Evolutionary conservation across 2,113 vertebrate genomes (phyloP).

Genomic region (Halichoerus grypus): DNA sequence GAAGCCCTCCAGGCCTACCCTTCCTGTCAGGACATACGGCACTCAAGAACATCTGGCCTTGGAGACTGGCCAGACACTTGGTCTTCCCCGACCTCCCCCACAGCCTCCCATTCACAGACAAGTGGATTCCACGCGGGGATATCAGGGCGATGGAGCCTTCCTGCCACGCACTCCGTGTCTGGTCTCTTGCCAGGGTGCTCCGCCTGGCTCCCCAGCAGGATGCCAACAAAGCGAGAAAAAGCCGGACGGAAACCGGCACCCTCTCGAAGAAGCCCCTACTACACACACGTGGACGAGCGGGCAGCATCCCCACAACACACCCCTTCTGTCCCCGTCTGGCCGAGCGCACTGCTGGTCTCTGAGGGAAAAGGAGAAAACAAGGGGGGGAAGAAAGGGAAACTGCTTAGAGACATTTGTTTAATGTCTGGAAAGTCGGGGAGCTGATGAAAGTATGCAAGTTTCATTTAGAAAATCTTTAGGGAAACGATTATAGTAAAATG

Average conservation of each 20-base stretch:
- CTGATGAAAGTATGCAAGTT: conserved; percentile 68
- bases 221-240: background rate
- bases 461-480: conserved; percentile 78
- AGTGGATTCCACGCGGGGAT: background rate
- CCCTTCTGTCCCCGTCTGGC: conserved; percentile 49
- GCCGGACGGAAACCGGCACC: background rate
- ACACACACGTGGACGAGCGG: fast-evolving
- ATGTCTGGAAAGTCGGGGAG: conserved; percentile 67
- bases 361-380: background rate
- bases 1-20: background rate
- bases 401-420: conserved; percentile 66
- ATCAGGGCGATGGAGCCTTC: background rate
- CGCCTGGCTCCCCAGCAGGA: background rate
- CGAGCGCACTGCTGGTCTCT: conserved; percentile 44
- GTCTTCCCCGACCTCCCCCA: background rate
- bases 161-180: conserved; percentile 31
- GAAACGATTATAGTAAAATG: conserved; percentile 72
- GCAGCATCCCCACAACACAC: background rate
- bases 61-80: conserved; percentile 40
- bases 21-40: background rate
- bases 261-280: background rate
- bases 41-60: conserved; percentile 57
- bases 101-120: conserved; percentile 8
- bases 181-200: conserved; percentile 46
- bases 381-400: background rate